These are phyloP conservation scores for Vulpes lagopus DNA, from an alignment of 2,113 vertebrate genomes.

Conservation along the genomic window DNA sequence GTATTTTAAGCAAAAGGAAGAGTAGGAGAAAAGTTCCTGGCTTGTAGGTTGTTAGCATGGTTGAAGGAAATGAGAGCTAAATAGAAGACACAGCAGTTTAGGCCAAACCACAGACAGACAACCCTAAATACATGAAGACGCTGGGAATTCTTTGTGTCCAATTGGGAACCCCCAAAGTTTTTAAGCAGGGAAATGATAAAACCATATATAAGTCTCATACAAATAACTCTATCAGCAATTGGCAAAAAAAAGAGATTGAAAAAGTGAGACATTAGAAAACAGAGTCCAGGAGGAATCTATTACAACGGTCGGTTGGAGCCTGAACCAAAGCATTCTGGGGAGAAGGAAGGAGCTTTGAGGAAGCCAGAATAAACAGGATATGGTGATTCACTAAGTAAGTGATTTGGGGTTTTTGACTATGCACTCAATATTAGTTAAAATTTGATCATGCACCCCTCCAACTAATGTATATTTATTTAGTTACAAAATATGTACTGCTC, in stretches of 20 bases:
- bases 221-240: conserved; percentile 25
- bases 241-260: neutral
- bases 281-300: neutral
- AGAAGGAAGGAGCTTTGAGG: neutral
- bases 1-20: conserved; percentile 22
- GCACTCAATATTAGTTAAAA: neutral
- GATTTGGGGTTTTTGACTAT: neutral
- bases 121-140: neutral
- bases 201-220: conserved; percentile 8
- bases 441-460: neutral
- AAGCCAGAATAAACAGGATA: neutral
- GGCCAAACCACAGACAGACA: neutral
- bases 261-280: neutral
- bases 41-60: neutral
- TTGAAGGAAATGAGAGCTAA: neutral
- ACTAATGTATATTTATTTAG: neutral
- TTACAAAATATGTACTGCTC: neutral
- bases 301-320: neutral
- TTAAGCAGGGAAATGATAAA: conserved; percentile 9
- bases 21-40: neutral
- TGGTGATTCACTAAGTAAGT: neutral
- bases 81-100: neutral
- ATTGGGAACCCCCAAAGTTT: neutral
- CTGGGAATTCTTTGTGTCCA: neutral
- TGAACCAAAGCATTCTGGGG: neutral